Base-by-base conservation (phyloP, 2,888 invertebrate genomes). In the Polyploca ridens region DNA sequence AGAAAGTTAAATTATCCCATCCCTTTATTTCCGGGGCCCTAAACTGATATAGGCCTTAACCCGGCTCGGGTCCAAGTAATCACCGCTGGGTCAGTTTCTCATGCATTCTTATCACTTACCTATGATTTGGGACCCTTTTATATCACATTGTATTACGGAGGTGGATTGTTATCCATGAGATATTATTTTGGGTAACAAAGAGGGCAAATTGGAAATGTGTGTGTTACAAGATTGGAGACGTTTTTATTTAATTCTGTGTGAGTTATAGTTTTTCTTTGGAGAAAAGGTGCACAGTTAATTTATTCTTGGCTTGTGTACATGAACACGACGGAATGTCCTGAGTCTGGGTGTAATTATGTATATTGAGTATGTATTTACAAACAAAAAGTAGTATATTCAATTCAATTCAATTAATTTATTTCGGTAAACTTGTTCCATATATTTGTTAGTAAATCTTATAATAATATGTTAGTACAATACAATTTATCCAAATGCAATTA, bases 71-170 rank as follows among this genome's bases (percentile, higher is more conserved):
- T 54, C 54, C 19, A 73, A 70, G 71, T 78, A 78, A 78, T 75
- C 79, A 79, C 54, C n/a, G 65, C 63, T 16, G 69, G 64, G 62
- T 61, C 69, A 72, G 71, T 75, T 72, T 69, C 69, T 70, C 67
- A 69, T 64, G 69, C 70, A 73, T 66, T 70, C 79, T 77, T 77
- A 78, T 79, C 79, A 72, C 69, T 65, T 66, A 67, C 65, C 65
- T 54, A 75, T 75, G 70, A 72, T 63, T 59, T 35, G 72, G 62
- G 58, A 38, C 63, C 65, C 65, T 46, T 46, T 46, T 46, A 46
- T 10, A 46, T 63, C 63, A 71, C 70, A 67, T 69, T 77, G 77
- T 77, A 73, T 75, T 74, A 73, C 75, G 70, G 72, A 74, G 72
- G 63, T 59, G 66, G 66, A 68, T 68, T 70, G 14, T 46, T n/a